Evolutionary conservation across 2,797 vertebrate species (phyloP).

Genomic region (Gymnopithys bicolor): DNA sequence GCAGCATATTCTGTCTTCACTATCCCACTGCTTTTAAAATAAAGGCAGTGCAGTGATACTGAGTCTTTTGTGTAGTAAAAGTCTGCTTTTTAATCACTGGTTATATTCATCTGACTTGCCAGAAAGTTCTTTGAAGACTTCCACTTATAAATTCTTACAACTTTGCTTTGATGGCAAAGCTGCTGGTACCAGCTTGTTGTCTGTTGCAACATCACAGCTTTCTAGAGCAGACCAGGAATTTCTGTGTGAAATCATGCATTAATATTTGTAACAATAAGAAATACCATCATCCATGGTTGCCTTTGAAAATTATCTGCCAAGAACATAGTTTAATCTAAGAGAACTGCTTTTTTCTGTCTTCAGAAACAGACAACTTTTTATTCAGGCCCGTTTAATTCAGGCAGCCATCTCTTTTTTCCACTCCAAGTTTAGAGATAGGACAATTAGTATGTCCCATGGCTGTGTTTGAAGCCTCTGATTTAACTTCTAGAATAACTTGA

Average conservation of each 20-base stretch:
- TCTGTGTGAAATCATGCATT: neutral
- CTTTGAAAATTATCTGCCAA: neutral
- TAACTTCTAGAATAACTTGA: neutral
- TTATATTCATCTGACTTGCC: neutral
- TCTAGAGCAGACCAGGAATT: neutral
- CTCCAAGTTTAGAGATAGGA: neutral
- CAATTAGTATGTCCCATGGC: neutral
- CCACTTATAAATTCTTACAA: neutral
- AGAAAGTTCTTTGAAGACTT: neutral
- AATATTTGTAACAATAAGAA: neutral
- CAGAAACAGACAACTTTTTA: neutral
- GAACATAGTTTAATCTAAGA: neutral
- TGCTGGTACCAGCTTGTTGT: neutral
- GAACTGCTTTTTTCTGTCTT: neutral
- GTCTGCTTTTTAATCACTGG: neutral
- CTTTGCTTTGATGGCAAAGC: neutral
- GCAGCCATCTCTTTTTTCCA: neutral
- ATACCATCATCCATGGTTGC: neutral
- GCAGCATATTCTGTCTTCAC: neutral
- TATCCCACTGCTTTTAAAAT: neutral
- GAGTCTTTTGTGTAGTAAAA: neutral
- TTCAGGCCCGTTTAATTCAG: neutral
- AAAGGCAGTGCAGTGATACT: neutral
- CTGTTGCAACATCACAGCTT: neutral
- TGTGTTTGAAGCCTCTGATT: neutral